Evolutionary conservation across 2,113 vertebrate genomes (phyloP).

Genomic region (Ageneiosus marmoratus): DNA sequence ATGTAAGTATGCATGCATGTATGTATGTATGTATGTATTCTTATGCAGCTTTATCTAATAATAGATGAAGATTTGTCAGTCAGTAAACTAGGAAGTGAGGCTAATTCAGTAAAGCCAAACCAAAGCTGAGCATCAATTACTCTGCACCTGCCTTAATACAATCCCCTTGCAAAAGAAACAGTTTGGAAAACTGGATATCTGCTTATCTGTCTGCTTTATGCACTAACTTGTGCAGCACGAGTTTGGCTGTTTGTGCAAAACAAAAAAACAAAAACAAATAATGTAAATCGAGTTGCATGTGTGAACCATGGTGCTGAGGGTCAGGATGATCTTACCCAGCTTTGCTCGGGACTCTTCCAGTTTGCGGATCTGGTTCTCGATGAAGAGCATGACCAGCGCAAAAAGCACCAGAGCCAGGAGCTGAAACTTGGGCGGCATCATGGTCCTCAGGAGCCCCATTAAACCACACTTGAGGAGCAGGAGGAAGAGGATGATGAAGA

Average conservation of each 20-base stretch:
- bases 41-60: neutral
- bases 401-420: constrained; percentile 90
- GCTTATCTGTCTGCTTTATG: neutral
- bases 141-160: too few relatives aligned
- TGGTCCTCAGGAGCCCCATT: constrained; percentile 96
- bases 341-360: constrained; percentile 94
- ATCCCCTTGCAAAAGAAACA: neutral
- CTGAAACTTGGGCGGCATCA: constrained; percentile 97
- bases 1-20: neutral
- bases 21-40: neutral
- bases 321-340: constrained; percentile 81
- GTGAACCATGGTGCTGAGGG: neutral
- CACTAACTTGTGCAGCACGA: neutral
- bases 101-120: neutral
- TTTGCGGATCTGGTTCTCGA: constrained; percentile 96
- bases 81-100: neutral
- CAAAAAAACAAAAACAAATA: too few relatives aligned
- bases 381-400: constrained; percentile 87
- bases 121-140: neutral
- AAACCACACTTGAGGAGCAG: constrained; percentile 71
- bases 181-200: neutral
- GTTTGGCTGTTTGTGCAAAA: neutral
- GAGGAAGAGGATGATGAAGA: neutral
- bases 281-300: neutral
- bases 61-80: neutral